phyloP scores from a whole-genome alignment of 2,888 invertebrate species.

The Orchestes rusci region DNA sequence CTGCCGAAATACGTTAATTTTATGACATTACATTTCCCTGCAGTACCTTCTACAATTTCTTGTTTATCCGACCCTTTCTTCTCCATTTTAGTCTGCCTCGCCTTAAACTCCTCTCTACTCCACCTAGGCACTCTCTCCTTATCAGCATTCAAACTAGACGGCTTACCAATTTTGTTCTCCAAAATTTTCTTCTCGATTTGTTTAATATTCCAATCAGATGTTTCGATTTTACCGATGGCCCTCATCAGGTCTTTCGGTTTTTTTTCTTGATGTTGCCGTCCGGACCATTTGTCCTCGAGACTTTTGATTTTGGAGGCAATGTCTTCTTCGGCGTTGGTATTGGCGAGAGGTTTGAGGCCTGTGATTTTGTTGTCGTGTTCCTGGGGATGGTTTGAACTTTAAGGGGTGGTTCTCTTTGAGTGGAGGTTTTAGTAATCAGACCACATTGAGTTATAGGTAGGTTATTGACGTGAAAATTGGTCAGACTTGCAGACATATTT shows the following conservation, averaged over 20 bases:
- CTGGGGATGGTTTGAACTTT: slow-evolving; percentile 33
- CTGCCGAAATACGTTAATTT: slow-evolving; percentile 39
- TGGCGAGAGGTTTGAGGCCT: slow-evolving; percentile 32
- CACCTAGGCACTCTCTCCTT: slow-evolving; percentile 80
- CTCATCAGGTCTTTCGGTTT: slow-evolving; percentile 82
- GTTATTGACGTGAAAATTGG: too few relatives aligned
- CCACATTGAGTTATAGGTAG: too few relatives aligned
- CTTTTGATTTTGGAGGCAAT: slow-evolving; percentile 59
- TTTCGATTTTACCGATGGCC: slow-evolving; percentile 68
- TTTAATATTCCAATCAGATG: slow-evolving; percentile 85
- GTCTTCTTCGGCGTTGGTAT: slow-evolving; percentile 46
- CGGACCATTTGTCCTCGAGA: slow-evolving; percentile 72
- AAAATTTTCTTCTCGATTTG: slow-evolving; percentile 85
- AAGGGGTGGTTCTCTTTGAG: neutral
- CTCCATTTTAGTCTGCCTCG: slow-evolving; percentile 63
- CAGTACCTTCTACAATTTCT: slow-evolving; percentile 47
- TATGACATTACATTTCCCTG: too few relatives aligned
- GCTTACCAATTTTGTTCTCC: slow-evolving; percentile 55
- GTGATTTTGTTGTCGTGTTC: slow-evolving; percentile 35
- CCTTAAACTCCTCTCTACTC: slow-evolving; percentile 77
- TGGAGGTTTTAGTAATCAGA: too few relatives aligned
- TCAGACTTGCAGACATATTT: too few relatives aligned
- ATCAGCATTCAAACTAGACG: slow-evolving; percentile 47
- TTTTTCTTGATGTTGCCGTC: slow-evolving; percentile 53
- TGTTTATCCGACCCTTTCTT: slow-evolving; percentile 55